phyloP scores from a whole-genome alignment of 64 coral and sea anemone genomes.

The Anthopleura sola region DNA sequence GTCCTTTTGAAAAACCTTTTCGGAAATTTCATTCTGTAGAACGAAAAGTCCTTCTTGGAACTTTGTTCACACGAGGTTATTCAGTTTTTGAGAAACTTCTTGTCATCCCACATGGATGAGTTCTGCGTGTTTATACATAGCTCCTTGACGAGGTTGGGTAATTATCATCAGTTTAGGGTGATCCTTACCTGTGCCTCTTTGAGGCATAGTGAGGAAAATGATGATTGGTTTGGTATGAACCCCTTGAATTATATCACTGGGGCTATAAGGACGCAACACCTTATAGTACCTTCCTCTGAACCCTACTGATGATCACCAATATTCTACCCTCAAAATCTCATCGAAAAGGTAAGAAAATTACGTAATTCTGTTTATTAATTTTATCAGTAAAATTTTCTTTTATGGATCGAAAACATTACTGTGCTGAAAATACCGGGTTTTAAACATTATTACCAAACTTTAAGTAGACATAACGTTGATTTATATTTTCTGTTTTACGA shows the following conservation, averaged over 20 bases:
- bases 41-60: background rate
- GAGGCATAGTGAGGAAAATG: constrained; percentile 83
- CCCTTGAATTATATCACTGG: constrained; percentile 79
- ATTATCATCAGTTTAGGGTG: constrained; percentile 74
- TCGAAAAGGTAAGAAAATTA: background rate
- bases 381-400: too few species aligned
- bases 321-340: too few species aligned
- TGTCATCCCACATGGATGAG: background rate
- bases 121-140: background rate
- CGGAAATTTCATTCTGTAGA: background rate
- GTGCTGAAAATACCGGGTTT: too few species aligned
- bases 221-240: constrained; percentile 75
- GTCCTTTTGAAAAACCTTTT: background rate
- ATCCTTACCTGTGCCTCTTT: constrained; percentile 86
- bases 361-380: too few species aligned
- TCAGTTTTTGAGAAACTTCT: background rate
- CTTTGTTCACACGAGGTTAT: background rate
- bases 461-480: too few species aligned
- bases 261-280: constrained; percentile 48
- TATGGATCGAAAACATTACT: too few species aligned
- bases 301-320: constrained; percentile 43
- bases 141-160: rapidly evolving
- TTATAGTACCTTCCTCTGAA: constrained; percentile 40
- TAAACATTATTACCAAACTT: too few species aligned
- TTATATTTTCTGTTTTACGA: too few species aligned